Percentiles rank a stretch among this genome's conserved stretches.
Evolutionary conservation across 92 coral and sea anemone species (phyloP).

Genomic region (Bergia sp.): DNA sequence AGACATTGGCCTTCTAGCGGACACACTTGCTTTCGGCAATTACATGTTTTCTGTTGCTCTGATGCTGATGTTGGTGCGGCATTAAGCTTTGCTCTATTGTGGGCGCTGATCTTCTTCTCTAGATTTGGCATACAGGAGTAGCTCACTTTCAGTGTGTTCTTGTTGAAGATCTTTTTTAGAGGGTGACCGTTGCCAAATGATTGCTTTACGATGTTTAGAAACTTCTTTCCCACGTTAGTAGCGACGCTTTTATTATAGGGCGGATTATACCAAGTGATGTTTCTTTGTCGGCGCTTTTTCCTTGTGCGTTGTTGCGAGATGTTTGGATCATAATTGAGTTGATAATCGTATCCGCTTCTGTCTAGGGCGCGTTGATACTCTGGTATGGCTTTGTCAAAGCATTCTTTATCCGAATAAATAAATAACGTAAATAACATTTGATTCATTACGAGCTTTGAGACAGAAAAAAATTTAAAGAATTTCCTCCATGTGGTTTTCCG

Average conservation of each 20-base stretch:
- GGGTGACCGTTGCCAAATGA: neutral
- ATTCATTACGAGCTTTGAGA: neutral
- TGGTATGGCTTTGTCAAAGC: too few species aligned
- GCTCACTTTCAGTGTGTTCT: too few species aligned
- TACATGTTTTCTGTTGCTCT: neutral
- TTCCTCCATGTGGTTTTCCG: neutral
- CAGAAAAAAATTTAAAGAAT: neutral
- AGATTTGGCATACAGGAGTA: too few species aligned
- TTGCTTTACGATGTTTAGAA: neutral
- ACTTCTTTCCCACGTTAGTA: too few species aligned
- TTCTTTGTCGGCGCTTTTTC: conserved; percentile 4
- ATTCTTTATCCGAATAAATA: too few species aligned
- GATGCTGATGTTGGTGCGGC: neutral
- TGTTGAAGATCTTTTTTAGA: neutral
- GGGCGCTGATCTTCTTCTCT: too few species aligned
- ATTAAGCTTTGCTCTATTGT: too few species aligned
- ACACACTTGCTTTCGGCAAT: too few species aligned
- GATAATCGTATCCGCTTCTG: neutral
- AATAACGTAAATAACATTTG: too few species aligned
- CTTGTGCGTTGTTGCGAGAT: conserved; percentile 1
- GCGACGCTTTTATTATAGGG: neutral
- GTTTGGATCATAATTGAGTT: conserved; percentile 13
- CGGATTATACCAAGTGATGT: neutral
- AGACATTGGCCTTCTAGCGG: neutral
- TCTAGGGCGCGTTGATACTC: conserved; percentile 7